These are phyloP conservation scores for Caenorhabditis remanei DNA, from an alignment of 1,140 invertebrate species.

Conservation along the genomic window DNA sequence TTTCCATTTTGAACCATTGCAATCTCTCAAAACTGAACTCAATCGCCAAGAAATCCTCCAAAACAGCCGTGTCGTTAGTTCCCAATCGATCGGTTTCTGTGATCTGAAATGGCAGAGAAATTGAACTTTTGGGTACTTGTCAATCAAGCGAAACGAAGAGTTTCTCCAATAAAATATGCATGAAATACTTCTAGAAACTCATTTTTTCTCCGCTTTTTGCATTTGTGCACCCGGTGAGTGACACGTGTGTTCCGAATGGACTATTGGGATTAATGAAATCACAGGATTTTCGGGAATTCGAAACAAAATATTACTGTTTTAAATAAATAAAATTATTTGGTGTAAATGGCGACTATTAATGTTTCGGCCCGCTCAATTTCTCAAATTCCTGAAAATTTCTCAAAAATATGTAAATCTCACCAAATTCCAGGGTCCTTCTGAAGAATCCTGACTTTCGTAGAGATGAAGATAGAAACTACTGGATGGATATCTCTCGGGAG, in stretches of 20 bases:
- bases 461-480: conserved; percentile 66
- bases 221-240: neutral
- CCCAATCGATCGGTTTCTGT: conserved; percentile 68
- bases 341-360: too few species aligned
- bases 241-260: neutral
- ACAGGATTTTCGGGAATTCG: neutral
- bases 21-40: conserved; percentile 73
- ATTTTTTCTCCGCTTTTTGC: neutral
- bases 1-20: conserved; percentile 73
- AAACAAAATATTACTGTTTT: too few species aligned
- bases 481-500: conserved; percentile 60
- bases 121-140: neutral
- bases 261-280: neutral
- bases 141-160: neutral
- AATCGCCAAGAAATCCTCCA: conserved; percentile 70
- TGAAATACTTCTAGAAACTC: conserved; percentile 1
- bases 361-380: too few species aligned
- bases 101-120: conserved; percentile 64
- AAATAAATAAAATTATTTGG: too few species aligned
- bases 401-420: conserved; percentile 63
- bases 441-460: conserved; percentile 72
- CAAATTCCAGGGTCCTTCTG: conserved; percentile 71
- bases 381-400: too few species aligned
- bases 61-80: conserved; percentile 54
- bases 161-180: neutral